Percentiles rank a stretch among this genome's conserved stretches.
Evolutionary conservation across 2,797 vertebrate genomes (phyloP).

Genomic region (Silurus lanzhouensis): DNA sequence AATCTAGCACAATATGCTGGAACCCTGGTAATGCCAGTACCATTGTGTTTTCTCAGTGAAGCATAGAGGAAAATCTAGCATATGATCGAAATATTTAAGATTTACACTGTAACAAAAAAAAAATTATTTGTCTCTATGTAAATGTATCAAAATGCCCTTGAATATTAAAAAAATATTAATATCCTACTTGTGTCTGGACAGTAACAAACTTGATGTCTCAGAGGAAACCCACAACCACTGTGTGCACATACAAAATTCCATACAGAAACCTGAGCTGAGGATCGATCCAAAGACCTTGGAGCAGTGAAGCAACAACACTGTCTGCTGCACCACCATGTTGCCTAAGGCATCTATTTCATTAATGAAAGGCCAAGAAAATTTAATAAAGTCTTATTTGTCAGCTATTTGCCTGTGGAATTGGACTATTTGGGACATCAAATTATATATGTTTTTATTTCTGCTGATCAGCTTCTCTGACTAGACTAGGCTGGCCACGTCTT

Average conservation of each 20-base stretch:
- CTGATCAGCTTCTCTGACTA: conserved; percentile 23
- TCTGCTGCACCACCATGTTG: not conserved
- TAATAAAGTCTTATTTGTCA: conserved; percentile 50
- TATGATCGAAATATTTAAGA: not conserved
- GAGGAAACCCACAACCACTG: not conserved
- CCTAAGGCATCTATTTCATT: conserved; percentile 17
- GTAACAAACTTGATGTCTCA: not conserved
- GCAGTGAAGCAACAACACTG: not conserved
- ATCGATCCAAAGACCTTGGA: not conserved
- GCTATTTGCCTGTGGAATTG: conserved; percentile 32
- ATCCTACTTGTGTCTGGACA: not conserved
- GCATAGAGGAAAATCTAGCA: not conserved
- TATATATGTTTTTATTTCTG: conserved; percentile 27
- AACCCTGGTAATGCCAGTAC: not conserved
- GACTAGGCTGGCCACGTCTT: not conserved
- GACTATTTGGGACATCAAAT: conserved; percentile 41
- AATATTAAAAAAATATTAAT: not conserved
- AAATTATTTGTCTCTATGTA: not conserved
- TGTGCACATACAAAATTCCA: not conserved
- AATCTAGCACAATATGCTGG: not conserved
- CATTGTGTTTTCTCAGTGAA: not conserved
- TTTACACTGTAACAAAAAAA: not conserved
- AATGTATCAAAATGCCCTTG: not conserved
- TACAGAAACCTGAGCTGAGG: not conserved
- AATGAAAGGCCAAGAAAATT: conserved; percentile 47